Conservation (phyloP, 2,797 vertebrate species). For the Chelmon rostratus region DNA sequence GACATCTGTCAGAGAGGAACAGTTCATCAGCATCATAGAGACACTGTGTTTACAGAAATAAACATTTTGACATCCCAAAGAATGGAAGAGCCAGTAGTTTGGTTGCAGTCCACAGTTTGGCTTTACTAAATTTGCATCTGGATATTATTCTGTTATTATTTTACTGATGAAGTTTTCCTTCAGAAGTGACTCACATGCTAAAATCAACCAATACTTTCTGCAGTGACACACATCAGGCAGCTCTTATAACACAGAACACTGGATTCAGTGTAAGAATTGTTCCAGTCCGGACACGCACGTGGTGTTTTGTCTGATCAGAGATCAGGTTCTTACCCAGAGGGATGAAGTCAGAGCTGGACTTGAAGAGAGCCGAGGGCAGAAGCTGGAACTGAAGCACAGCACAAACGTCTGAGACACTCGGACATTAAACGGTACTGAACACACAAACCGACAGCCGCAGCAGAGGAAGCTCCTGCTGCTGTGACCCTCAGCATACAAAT, state of each 20-base stretch:
- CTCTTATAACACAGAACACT: background rate
- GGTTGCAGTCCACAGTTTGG: no score
- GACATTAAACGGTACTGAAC: background rate
- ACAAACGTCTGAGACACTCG: conserved; percentile 36
- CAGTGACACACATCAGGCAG: background rate
- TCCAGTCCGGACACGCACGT: background rate
- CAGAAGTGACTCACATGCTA: background rate
- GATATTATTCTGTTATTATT: no score
- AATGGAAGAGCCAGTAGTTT: no score
- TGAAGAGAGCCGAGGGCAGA: conserved; percentile 97
- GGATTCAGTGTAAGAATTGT: background rate
- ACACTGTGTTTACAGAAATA: no score
- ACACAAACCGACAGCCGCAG: background rate
- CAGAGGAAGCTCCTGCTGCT: background rate
- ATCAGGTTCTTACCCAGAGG: conserved; percentile 92
- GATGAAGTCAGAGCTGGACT: conserved; percentile 97
- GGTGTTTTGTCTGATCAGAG: background rate
- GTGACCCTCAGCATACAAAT: background rate
- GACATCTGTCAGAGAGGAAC: no score
- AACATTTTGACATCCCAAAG: no score
- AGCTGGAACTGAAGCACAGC: conserved; percentile 92
- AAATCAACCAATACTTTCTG: background rate
- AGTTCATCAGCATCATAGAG: background rate
- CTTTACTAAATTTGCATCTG: no score
- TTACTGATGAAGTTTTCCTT: background rate